Conservation (phyloP, 2,888 invertebrate species). For the Tinea semifulvella region DNA sequence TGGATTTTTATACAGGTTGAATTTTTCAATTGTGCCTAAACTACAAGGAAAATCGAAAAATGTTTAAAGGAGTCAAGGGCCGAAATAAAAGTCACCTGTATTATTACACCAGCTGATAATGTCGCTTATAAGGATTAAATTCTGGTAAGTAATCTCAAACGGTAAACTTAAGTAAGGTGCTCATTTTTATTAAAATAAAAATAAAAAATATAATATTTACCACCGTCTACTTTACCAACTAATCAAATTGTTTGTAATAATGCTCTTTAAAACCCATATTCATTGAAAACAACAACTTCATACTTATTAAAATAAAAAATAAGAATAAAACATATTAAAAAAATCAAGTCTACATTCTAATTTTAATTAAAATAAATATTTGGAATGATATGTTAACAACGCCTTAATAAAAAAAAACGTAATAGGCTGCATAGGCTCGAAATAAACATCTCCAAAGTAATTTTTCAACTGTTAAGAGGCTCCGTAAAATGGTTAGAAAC, state of each 20-base stretch:
- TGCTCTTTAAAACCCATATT: neutral
- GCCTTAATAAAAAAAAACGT: neutral
- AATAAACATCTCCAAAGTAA: neutral
- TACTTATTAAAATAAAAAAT: neutral
- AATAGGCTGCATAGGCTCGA: neutral
- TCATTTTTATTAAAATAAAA: neutral
- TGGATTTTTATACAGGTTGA: too few species aligned
- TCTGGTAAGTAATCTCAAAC: too few species aligned
- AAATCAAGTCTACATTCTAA: neutral
- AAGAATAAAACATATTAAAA: neutral
- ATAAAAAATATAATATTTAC: neutral
- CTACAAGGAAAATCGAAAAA: too few species aligned
- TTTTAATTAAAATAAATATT: neutral
- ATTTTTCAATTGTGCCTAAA: too few species aligned
- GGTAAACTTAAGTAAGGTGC: neutral
- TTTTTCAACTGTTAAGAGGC: slow-evolving; percentile 5
- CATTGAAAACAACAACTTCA: neutral
- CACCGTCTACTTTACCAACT: neutral
- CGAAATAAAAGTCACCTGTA: too few species aligned
- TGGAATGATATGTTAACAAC: neutral
- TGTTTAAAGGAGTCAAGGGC: too few species aligned
- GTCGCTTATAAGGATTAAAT: too few species aligned
- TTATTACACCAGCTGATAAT: too few species aligned
- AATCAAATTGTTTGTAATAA: neutral
- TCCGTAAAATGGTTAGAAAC: slow-evolving; percentile 3